Base-by-base conservation (phyloP, 2,888 invertebrate genomes). In the Calliphora vomitoria region DNA sequence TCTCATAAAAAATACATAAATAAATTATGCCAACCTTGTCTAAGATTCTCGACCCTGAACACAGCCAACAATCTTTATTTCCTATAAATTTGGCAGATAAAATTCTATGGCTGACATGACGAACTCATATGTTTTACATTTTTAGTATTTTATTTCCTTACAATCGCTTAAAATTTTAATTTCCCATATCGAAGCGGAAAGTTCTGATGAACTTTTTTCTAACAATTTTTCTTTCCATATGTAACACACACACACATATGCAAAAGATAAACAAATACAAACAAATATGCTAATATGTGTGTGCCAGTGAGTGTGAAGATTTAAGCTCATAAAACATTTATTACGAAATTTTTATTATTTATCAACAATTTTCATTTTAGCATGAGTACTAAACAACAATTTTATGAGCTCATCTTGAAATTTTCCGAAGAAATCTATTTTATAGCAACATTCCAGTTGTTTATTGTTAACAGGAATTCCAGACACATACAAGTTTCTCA, bases 361-460 rank as follows among this genome's bases (percentile, higher is more conserved):
- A 41, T 38, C n/a, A 64, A 64, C 5, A 50, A 50, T 50, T 64
- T 64, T 64, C 31, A 41, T 41, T 64, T 18, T 18, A 64, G 18
- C 31, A n/a, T 15, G 10, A 64, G 41, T 64, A 64, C 64, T 64
- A 64, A 64, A 41, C 18, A 64, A 41, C 8, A 50, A 64, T 64
- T 64, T 64, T 64, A 64, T 64, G 64, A 64, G n/a, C 64, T 64
- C 31, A 50, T 50, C 38, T 18, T 41, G 64, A 38, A 41, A 64
- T 18, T 18, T 64, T 64, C 5, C 10, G 8, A 41, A 41, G 38
- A 64, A 38, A 38, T 38, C 64, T 38, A 64, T 64, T 64, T 64
- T 18, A 64, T 64, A 41, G 41, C 64, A 41, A 64, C n/a, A 64
- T 41, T 64, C 18, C 38, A 64, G 38, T 64, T 41, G 41, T 41